phyloP scores from a whole-genome alignment of 2,888 invertebrate genomes.

The Hydriomena furcata region DNA sequence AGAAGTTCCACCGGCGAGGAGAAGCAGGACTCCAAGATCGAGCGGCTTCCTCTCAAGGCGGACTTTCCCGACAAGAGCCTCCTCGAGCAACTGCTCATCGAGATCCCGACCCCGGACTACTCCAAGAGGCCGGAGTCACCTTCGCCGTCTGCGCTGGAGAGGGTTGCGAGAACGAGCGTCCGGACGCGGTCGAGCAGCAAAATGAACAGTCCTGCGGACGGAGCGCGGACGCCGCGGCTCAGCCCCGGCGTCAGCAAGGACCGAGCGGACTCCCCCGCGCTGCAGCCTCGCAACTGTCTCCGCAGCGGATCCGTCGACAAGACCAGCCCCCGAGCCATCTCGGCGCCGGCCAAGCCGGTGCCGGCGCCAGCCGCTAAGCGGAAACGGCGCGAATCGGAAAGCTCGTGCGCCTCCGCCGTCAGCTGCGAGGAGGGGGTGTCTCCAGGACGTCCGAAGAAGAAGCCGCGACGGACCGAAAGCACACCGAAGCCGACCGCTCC shows the following conservation, averaged over 20 bases:
- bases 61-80: conserved; percentile 84
- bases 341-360: conserved; percentile 74
- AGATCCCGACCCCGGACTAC: conserved; percentile 88
- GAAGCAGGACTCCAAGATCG: conserved; percentile 42
- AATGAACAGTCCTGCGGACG: conserved; percentile 86
- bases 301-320: conserved; percentile 68
- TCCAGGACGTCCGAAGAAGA: conserved; percentile 66
- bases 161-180: conserved; percentile 79
- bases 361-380: conserved; percentile 81
- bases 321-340: conserved; percentile 51
- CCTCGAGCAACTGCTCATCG: conserved; percentile 91
- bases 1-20: conserved; percentile 17
- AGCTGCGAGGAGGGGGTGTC: conserved; percentile 83
- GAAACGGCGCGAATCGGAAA: conserved; percentile 91
- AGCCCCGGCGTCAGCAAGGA: conserved; percentile 67
- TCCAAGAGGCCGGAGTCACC: conserved; percentile 75
- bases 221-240: conserved; percentile 69
- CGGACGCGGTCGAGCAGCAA: conserved; percentile 88
- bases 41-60: conserved; percentile 70
- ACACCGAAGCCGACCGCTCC: conserved; percentile 75
- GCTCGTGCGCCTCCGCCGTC: conserved; percentile 86
- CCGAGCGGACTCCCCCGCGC: conserved; percentile 67
- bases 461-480: conserved; percentile 57
- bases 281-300: conserved; percentile 56
- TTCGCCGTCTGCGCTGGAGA: conserved; percentile 73